These are phyloP conservation scores for Conistra vaccinii DNA, from an alignment of 2,888 invertebrate species.

Conservation along the genomic window DNA sequence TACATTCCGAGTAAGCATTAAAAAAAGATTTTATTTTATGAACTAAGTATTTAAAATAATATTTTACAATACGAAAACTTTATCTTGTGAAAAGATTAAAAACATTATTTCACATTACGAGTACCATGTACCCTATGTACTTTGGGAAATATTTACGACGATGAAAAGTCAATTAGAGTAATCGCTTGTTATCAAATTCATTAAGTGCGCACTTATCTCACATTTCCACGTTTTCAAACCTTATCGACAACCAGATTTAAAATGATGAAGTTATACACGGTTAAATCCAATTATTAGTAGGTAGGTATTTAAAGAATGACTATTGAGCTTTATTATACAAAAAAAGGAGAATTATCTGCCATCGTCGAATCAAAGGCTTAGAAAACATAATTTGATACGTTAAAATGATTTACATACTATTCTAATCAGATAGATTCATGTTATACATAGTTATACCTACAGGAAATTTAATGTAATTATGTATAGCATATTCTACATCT, in stretches of 20 bases:
- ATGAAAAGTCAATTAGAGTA: constrained; percentile 56
- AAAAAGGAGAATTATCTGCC: not conserved
- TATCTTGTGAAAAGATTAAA: constrained; percentile 15
- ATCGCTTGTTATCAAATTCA: constrained; percentile 63
- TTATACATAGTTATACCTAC: constrained; percentile 28
- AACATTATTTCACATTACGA: constrained; percentile 27
- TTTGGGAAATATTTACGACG: constrained; percentile 38
- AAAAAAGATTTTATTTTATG: constrained; percentile 19
- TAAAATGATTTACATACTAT: constrained; percentile 37
- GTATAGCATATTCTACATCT: constrained; percentile 48
- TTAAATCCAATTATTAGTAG: constrained; percentile 17
- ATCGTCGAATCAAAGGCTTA: not conserved
- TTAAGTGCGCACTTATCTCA: constrained; percentile 62
- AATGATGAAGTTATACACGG: constrained; percentile 36
- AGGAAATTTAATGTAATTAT: constrained; percentile 40
- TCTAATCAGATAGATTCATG: constrained; percentile 61
- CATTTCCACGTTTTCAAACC: constrained; percentile 63
- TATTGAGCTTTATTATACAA: constrained; percentile 4
- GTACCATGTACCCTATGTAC: constrained; percentile 17
- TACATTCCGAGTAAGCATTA: constrained; percentile 50
- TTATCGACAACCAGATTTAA: constrained; percentile 50
- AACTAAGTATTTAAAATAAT: constrained; percentile 20
- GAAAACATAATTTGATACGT: constrained; percentile 36
- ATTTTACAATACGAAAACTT: constrained; percentile 4
- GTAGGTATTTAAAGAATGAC: constrained; percentile 4